Evolutionary conservation across 2,888 invertebrate species (phyloP), one percentile per base, ranked within the genome.

Genomic region (Parnassius apollo): DNA sequence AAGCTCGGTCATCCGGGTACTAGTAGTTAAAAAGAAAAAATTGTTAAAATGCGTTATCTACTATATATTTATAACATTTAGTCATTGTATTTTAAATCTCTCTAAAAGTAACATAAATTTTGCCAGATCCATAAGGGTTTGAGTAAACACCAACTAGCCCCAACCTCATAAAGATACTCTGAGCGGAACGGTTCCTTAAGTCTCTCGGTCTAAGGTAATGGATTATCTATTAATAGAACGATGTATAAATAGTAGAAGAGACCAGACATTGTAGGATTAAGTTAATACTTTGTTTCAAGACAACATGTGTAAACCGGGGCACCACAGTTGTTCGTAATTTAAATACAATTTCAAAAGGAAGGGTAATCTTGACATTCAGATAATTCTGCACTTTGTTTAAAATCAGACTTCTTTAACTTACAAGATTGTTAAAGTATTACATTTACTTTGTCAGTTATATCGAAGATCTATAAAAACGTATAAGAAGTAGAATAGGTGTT

Each of bases 261-360:
- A 35, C 59, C 64, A 64, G 64, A 64, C 64, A 48, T 60, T 60
- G 64, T 60, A 59, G 64, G 56, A 64, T 64, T 60, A 64, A 64
- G 51, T 59, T 64, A 64, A 64, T 59, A 63, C 63, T 64, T 64
- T 63, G 63, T 59, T 59, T 62, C 58, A 44, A 53, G 56, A 57
- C 59, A 59, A 46, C 35, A 35, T 35, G 55, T 55, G 61, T 54
- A 59, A 50, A 59, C 44, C 53, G 42, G 57, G 44, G 62, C 48
- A 55, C 50, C 53, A 45, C 58, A 59, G 62, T 63, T 49, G 49
- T 58, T 62, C 44, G 18, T 58, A 53, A 62, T 51, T 42, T 48
- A 42, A 22, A 22, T 9, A 11, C 25, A 25, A 11, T 9, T 51
- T 25, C 4, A 25, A 45, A 13, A 35, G 12, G 35, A 56, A 56